Conservation (phyloP, 2,113 vertebrate species). For the Alosa alosa region DNA sequence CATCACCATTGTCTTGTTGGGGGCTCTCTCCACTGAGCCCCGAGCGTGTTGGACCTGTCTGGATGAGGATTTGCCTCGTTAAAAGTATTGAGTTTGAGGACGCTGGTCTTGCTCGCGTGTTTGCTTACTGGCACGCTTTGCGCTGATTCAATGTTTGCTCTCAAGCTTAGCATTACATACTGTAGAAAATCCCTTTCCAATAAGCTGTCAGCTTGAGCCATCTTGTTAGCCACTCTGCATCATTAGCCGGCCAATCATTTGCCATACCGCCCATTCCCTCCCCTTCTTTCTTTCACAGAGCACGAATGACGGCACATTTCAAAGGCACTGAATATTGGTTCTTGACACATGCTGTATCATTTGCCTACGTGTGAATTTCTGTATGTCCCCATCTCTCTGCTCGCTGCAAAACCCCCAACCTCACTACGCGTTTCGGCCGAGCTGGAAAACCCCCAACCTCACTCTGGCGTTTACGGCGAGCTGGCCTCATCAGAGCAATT, state of each 20-base stretch:
- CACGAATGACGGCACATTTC: constrained; percentile 60
- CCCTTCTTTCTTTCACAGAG: constrained; percentile 23
- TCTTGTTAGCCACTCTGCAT: constrained; percentile 60
- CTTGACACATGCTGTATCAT: not conserved
- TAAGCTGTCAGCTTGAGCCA: constrained; percentile 38
- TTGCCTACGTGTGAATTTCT: not conserved
- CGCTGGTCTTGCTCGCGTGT: not conserved
- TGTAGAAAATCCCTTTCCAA: constrained; percentile 28
- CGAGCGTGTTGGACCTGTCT: not conserved
- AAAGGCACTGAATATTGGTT: not conserved
- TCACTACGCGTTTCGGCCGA: no score
- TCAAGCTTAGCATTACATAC: constrained; percentile 5
- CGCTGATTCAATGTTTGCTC: constrained; percentile 26
- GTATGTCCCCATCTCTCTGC: constrained; percentile 30
- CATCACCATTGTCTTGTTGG: not conserved
- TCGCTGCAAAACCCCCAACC: constrained; percentile 49
- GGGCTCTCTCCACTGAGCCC: not conserved
- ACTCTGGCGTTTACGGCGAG: no score
- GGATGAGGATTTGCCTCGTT: not conserved
- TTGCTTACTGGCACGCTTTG: constrained; percentile 11
- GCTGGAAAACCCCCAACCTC: constrained; percentile 33
- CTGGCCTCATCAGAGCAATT: no score
- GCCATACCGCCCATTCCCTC: constrained; percentile 12
- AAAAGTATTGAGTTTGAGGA: not conserved
- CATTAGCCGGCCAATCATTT: constrained; percentile 54